Evolutionary conservation across 2,888 invertebrate species (phyloP), one percentile per base, ranked within the genome.

Genomic region (Calephelis perditalis): DNA sequence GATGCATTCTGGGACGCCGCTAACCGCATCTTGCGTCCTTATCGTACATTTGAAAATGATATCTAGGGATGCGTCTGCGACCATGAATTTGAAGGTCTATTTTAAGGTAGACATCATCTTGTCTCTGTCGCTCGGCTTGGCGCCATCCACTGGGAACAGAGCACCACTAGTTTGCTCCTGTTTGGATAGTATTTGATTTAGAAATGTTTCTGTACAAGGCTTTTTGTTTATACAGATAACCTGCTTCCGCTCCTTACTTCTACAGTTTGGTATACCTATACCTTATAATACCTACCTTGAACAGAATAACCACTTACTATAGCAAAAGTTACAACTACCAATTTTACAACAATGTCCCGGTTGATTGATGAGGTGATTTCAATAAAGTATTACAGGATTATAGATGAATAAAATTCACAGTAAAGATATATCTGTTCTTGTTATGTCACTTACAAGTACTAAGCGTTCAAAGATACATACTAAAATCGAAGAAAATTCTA

Each of bases 21-120:
- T 82, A 86, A 86, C 86, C 85, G 82, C 85, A 86, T 87, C 87
- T 87, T 87, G 82, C 84, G 68, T 89, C 89, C 86, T 82, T 87
- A 82, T 89, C 86, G 69, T 76, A 71, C 85, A 68, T 75, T 81
- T 76, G 75, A 78, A 82, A 82, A 84, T 79, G 77, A 78, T 79
- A 82, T 82, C 81, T 78, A 81, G 74, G 82, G 74, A 73, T 77
- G 79, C 78, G 76, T 68, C 64, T 66, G 81, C 78, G 77, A 77
- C 74, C 81, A 79, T 66, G 69, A 67, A 79, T 83, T 84, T 78
- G 82, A 82, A 82, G 82, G 83, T 82, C 66, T 86, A 88, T 88
- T 88, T 88, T 81, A 75, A 86, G 84, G 83, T 78, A 77, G 75
- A 62, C 44, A 79, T 82, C 81, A 75, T 73, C 67, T 84, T 72